Conservation (phyloP, 2,113 vertebrate genomes). For the Sturnus vulgaris region DNA sequence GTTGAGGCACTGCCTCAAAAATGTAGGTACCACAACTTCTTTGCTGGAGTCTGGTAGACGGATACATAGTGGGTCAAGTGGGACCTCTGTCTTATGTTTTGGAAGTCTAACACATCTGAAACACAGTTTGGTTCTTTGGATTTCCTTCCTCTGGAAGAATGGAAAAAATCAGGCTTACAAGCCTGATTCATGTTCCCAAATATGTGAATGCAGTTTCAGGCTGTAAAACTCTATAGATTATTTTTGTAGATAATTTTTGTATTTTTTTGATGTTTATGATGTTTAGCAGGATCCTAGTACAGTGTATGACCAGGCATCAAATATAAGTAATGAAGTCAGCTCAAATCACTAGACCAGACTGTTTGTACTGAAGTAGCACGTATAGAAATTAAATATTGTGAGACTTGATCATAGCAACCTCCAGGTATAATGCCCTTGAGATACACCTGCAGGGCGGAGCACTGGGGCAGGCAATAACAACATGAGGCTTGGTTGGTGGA, state of each 20-base stretch:
- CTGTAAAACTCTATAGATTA: not conserved
- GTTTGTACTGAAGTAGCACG: not conserved
- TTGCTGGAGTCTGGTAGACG: not conserved
- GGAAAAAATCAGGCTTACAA: not conserved
- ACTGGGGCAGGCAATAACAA: not conserved
- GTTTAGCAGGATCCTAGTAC: not conserved
- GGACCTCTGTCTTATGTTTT: not conserved
- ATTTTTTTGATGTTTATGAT: not conserved
- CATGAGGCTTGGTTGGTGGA: not conserved
- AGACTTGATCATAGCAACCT: not conserved
- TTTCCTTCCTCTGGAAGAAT: not conserved
- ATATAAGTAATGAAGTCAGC: not conserved
- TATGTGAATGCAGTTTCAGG: not conserved
- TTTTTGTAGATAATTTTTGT: not conserved
- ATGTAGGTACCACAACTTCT: not conserved
- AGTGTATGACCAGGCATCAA: not conserved
- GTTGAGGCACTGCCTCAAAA: not conserved
- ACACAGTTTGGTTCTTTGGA: not conserved
- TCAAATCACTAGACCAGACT: not conserved
- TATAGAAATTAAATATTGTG: not conserved
- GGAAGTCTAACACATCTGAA: not conserved
- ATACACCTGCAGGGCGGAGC: not conserved
- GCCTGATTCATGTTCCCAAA: not conserved
- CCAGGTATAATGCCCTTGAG: not conserved
- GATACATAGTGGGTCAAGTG: not conserved